Evolutionary conservation across 2,888 invertebrate genomes (phyloP), one percentile per base, ranked within the genome.

Genomic region (Erebia ligea): DNA sequence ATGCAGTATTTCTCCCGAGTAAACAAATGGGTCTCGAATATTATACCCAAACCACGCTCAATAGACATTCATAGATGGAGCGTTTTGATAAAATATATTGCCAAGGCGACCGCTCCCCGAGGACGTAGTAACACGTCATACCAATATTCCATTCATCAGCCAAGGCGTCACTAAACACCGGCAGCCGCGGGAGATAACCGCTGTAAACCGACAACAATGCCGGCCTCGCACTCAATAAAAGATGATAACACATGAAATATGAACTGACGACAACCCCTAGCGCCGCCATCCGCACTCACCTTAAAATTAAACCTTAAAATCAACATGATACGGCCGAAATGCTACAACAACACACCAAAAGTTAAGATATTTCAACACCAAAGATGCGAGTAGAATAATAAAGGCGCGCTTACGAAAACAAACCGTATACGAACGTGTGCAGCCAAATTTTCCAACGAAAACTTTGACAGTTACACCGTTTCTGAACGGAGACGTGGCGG

Each of bases 161-260:
- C 80, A 82, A 83, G 81, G 83, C 83, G 85, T 80, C 86, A 85
- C 91, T 92, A 92, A 92, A 92, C 91, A 91, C 88, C 87, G 84
- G 80, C 87, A 83, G 86, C 84, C 83, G 86, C 85, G 81, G 77
- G 81, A 90, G 92, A 93, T 92, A 92, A 91, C 91, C 91, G 84
- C 88, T 82, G 88, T 92, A 92, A 92, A 92, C 91, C 92, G 88
- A 87, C 91, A 90, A 93, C 92, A 92, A 92, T 91, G 82, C 91
- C 86, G 78, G 81, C 84, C 92, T 91, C 90, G 88, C 92, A 93
- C 92, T 93, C 92, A 91, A 93, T 93, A 93, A 93, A 93, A 92
- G 91, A 93, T 92, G 92, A 93, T 93, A 93, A 92, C 92, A 89
- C 87, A 90, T 92, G 92, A 93, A 93, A 92, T 93, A 92, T 92